Conservation (phyloP, 2,888 invertebrate genomes). For the Amphipyra berbera region DNA sequence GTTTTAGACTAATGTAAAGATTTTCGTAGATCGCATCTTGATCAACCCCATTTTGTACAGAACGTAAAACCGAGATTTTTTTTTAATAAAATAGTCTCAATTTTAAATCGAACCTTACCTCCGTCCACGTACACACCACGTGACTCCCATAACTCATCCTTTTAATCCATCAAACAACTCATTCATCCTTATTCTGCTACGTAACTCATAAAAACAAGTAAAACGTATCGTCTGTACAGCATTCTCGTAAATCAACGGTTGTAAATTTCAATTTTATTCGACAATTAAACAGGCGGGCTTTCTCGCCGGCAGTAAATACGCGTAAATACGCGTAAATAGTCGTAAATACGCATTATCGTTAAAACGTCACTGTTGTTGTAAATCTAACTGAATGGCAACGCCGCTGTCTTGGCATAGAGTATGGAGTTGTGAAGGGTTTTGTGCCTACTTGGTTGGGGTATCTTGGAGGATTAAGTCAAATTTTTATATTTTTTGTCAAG, state of each 20-base stretch:
- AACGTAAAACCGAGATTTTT: too few relatives aligned
- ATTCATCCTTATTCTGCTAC: constrained; percentile 49
- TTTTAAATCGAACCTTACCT: too few relatives aligned
- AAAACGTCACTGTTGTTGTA: constrained; percentile 86
- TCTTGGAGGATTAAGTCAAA: constrained; percentile 16
- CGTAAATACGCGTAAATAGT: constrained; percentile 87
- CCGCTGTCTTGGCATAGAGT: constrained; percentile 72
- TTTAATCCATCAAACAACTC: constrained; percentile 55
- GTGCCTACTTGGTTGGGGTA: constrained; percentile 34
- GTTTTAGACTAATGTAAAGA: too few relatives aligned
- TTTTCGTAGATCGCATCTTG: too few relatives aligned
- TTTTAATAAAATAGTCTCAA: too few relatives aligned
- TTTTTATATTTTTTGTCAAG: too few relatives aligned
- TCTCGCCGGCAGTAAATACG: constrained; percentile 85
- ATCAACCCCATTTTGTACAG: too few relatives aligned
- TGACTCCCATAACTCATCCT: constrained; percentile 14
- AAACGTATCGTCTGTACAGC: constrained; percentile 66
- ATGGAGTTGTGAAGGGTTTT: constrained; percentile 21
- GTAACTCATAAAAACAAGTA: constrained; percentile 71
- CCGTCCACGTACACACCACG: too few relatives aligned
- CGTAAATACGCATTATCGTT: constrained; percentile 90
- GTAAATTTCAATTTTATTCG: constrained; percentile 89
- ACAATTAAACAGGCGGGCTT: constrained; percentile 88
- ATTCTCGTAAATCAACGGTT: constrained; percentile 80
- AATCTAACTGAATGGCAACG: constrained; percentile 78